These are phyloP conservation scores for Otolemur crassicaudatus DNA, from an alignment of 2,797 vertebrate genomes.

Conservation along the genomic window DNA sequence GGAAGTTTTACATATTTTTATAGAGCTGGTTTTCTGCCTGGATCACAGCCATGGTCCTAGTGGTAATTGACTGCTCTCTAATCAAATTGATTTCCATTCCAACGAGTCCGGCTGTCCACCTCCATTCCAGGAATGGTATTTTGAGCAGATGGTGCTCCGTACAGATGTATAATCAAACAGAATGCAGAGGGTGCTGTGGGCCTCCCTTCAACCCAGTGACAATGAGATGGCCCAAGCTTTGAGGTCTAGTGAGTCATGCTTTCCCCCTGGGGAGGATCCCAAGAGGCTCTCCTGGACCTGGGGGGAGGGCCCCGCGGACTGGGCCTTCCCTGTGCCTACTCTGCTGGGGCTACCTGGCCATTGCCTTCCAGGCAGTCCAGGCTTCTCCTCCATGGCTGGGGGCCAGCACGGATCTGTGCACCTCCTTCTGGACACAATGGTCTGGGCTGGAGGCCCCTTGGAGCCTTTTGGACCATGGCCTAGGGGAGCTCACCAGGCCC, in stretches of 20 bases:
- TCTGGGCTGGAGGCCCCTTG: not conserved
- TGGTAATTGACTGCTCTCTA: conserved; percentile 81
- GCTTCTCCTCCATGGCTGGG: not conserved
- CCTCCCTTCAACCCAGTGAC: conserved; percentile 69
- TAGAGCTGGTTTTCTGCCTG: not conserved
- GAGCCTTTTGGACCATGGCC: not conserved
- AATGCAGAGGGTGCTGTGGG: conserved; percentile 76
- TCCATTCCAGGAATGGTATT: conserved; percentile 85
- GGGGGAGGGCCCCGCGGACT: not conserved
- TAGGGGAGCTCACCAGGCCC: rapidly evolving
- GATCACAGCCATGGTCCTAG: conserved; percentile 55
- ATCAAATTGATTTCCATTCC: conserved; percentile 86
- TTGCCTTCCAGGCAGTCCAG: not conserved
- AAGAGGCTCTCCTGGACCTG: conserved; percentile 38
- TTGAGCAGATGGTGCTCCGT: not conserved
- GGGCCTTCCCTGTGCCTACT: not conserved
- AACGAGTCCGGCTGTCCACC: conserved; percentile 78
- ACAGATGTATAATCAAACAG: conserved; percentile 78
- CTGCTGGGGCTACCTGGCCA: rapidly evolving
- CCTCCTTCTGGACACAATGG: rapidly evolving
- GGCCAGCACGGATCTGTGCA: rapidly evolving
- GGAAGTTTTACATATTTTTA: not conserved
- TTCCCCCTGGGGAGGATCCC: conserved; percentile 54
- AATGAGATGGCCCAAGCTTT: conserved; percentile 81
- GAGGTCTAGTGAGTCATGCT: conserved; percentile 74